Conservation (phyloP, 2,113 vertebrate species). For the Pangasianodon hypophthalmus region DNA sequence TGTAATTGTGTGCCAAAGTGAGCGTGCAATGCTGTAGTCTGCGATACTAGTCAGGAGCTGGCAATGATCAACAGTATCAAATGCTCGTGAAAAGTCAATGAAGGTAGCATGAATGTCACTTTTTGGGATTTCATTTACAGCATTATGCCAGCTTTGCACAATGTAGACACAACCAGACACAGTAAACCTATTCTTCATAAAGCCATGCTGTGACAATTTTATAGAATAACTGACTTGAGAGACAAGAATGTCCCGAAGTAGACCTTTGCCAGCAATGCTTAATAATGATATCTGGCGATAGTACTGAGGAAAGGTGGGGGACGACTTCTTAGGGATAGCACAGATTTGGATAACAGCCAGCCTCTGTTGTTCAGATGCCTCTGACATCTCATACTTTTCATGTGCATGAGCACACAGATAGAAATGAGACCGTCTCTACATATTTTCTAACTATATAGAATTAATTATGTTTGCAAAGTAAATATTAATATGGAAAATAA, state of each 20-base stretch:
- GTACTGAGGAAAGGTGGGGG: too few species aligned
- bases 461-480: neutral
- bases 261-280: neutral
- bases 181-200: neutral
- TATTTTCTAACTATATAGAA: too few species aligned
- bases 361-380: too few species aligned
- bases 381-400: too few species aligned
- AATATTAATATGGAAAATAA: neutral
- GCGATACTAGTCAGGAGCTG: neutral
- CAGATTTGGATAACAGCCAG: too few species aligned
- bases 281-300: neutral
- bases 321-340: too few species aligned
- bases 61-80: neutral
- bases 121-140: neutral
- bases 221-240: neutral
- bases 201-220: neutral
- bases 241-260: neutral
- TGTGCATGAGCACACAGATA: too few species aligned
- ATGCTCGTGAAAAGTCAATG: neutral
- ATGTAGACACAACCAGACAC: neutral
- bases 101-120: neutral
- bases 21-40: neutral
- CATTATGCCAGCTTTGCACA: neutral
- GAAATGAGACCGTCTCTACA: too few species aligned
- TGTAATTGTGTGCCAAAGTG: neutral